Conservation (phyloP, 2,797 vertebrate genomes). For the Pseudochirops cupreus region DNA sequence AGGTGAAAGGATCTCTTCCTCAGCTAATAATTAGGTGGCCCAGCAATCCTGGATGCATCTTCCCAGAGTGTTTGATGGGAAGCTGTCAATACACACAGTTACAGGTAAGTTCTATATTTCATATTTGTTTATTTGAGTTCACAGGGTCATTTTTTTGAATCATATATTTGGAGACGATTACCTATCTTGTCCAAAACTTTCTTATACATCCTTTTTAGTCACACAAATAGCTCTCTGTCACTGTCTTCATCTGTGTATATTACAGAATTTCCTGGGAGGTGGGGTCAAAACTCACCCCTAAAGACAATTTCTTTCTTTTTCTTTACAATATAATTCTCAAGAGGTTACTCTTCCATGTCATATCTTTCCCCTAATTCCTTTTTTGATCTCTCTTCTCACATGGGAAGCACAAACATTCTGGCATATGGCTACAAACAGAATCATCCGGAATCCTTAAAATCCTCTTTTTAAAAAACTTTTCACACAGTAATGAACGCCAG, state of each 20-base stretch:
- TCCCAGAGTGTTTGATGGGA: slow-evolving; percentile 96
- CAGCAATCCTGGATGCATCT: slow-evolving; percentile 93
- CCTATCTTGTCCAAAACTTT: not conserved
- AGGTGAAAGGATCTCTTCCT: slow-evolving; percentile 75
- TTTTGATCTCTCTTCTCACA: slow-evolving; percentile 18
- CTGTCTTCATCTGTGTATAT: not conserved
- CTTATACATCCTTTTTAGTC: not conserved
- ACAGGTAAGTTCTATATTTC: slow-evolving; percentile 88
- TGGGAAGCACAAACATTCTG: not conserved
- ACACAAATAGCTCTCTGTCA: not conserved
- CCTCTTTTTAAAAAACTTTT: slow-evolving; percentile 38
- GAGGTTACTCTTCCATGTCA: slow-evolving; percentile 21
- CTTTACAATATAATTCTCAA: slow-evolving; percentile 35
- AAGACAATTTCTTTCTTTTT: slow-evolving; percentile 30
- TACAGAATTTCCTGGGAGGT: not conserved
- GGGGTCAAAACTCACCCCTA: not conserved
- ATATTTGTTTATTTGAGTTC: slow-evolving; percentile 8
- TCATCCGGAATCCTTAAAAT: not conserved
- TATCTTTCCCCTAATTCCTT: not conserved
- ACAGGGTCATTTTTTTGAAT: slow-evolving; percentile 21
- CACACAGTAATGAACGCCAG: slow-evolving; percentile 49
- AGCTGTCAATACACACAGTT: slow-evolving; percentile 96
- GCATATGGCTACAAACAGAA: slow-evolving; percentile 9
- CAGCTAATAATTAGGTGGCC: slow-evolving; percentile 91
- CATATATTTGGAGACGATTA: not conserved